Base-by-base conservation (phyloP, 2,888 invertebrate species). In the Muscina levida region DNA sequence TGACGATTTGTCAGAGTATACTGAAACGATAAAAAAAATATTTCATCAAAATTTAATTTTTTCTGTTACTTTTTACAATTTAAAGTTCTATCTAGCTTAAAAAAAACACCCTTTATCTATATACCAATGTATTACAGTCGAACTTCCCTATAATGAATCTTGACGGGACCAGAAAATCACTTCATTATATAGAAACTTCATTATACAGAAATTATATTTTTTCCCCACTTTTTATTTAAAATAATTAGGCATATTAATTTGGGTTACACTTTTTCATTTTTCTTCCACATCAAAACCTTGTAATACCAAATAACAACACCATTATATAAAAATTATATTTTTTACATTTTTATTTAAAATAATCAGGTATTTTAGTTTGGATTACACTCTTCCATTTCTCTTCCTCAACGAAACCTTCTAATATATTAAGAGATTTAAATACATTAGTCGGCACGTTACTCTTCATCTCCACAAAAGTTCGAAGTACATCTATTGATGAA, bases 401-500 rank as follows among this genome's bases (percentile, higher is more conserved):
- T 39, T 57, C 59, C 22, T 72, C 42, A 72, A 72, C 72, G 59
- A 72, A 72, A 42, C 15, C 57, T 72, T 56, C 26, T 42, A 44
- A 42, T 59, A 59, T 19, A 72, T 59, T 57, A 22, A 72, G 51
- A 62, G 48, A 72, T 17, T 72, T 19, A 65, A 65, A 51, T 51
- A 46, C 48, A 72, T 65, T 51, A 31, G 48, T 62, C 65, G 51
- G 39, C 39, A 51, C 65, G 48, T 72, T 72, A 48, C 19, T 65
- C 65, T 26, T 65, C 62, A 51, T 56, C 31, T 56, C 13, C 67
- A 74, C 74, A 74, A 74, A 74, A 67, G 74, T 74, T 74, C 67
- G 67, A 67, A 74, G 57, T 74, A 67, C 67, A 67, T 74, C 74
- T 44, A 74, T 73, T 73, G 73, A 66, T 73, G 73, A 73, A 73